Percentiles rank a stretch among this genome's conserved stretches.
phyloP scores from a whole-genome alignment of 2,888 invertebrate genomes.

The Gymnosoma rotundatum region DNA sequence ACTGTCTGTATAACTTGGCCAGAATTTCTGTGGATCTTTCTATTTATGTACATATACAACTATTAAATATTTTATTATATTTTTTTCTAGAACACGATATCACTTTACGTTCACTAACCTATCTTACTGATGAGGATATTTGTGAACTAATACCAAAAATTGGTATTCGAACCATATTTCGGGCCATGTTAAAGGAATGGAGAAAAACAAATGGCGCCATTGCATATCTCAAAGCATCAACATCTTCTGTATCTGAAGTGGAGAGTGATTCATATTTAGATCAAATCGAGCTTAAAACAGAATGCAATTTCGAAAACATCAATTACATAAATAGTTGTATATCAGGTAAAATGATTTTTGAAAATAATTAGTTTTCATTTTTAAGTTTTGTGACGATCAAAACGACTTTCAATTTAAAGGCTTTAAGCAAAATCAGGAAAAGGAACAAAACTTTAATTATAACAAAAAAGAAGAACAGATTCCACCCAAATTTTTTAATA shows the following conservation, averaged over 20 bases:
- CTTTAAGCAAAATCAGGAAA: constrained; percentile 8
- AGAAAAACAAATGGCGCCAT: constrained; percentile 60
- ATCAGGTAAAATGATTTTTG: constrained; percentile 31
- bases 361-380: too few relatives aligned
- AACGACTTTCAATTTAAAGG: too few relatives aligned
- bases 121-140: constrained; percentile 73
- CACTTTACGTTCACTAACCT: constrained; percentile 71
- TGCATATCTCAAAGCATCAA: constrained; percentile 10
- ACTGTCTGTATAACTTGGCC: too few relatives aligned
- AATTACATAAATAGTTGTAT: background rate
- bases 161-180: constrained; percentile 74
- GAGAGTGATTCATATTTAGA: constrained; percentile 61
- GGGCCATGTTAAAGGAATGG: constrained; percentile 71
- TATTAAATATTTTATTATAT: too few relatives aligned
- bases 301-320: constrained; percentile 41
- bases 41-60: too few relatives aligned
- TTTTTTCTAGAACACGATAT: constrained; percentile 68
- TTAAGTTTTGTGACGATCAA: too few relatives aligned
- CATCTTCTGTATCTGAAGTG: constrained; percentile 41
- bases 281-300: constrained; percentile 66
- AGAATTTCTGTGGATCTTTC: too few relatives aligned
- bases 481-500: background rate
- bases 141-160: constrained; percentile 74
- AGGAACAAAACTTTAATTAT: constrained; percentile 8
- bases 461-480: constrained; percentile 5